Percentiles rank a stretch among this genome's conserved stretches.
Conservation (phyloP, 2,888 invertebrate genomes). For the Branchellion lobata region DNA sequence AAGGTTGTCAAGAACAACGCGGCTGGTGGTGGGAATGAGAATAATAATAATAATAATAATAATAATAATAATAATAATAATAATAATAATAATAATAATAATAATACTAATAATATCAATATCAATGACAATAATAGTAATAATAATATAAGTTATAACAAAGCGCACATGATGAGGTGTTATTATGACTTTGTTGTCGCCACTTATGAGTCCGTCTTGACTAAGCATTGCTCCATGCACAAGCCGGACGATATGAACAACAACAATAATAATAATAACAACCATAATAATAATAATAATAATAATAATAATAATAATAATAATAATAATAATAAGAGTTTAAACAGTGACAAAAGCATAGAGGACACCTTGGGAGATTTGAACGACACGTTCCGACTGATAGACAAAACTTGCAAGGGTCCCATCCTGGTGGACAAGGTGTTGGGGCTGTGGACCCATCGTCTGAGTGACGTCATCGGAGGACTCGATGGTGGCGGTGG, state of each 20-base stretch:
- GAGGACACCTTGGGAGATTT: not conserved
- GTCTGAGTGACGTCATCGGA: not conserved
- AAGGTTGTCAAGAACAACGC: slow-evolving; percentile 18
- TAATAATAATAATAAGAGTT: not conserved
- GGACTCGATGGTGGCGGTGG: too few relatives aligned
- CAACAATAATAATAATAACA: not conserved
- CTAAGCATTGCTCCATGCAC: slow-evolving; percentile 8
- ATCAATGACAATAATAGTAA: too few relatives aligned
- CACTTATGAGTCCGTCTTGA: not conserved
- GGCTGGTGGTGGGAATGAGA: not conserved
- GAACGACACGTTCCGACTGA: not conserved
- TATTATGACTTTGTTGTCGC: slow-evolving; percentile 4
- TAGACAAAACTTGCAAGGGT: not conserved
- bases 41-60: too few relatives aligned
- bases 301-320: not conserved
- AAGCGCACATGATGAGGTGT: not conserved
- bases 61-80: not conserved
- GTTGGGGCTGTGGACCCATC: not conserved
- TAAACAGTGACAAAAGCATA: not conserved
- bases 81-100: not conserved
- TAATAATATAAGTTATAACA: not conserved
- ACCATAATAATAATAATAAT: not conserved
- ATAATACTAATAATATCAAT: too few relatives aligned
- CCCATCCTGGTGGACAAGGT: slow-evolving; percentile 12
- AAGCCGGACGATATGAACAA: too few relatives aligned